Evolutionary conservation across 2,113 vertebrate species (phyloP).

Genomic region (Spheniscus mendiculus): DNA sequence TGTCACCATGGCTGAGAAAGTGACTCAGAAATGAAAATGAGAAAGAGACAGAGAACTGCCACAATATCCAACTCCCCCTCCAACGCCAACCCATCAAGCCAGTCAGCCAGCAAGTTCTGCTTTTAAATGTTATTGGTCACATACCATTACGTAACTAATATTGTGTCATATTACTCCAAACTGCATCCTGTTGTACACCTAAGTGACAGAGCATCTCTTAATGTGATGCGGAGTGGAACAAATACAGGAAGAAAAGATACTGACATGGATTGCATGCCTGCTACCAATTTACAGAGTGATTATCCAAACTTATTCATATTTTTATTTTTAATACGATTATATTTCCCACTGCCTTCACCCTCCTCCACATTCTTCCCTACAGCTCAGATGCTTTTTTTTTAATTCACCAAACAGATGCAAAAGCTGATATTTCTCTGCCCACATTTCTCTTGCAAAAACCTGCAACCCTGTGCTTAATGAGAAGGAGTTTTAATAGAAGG

Average conservation of each 20-base stretch:
- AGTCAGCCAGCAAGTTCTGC: neutral
- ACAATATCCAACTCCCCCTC: neutral
- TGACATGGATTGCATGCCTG: neutral
- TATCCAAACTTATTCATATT: neutral
- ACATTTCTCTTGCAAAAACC: conserved; percentile 49
- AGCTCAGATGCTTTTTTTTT: neutral
- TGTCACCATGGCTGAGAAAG: neutral
- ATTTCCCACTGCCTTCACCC: neutral
- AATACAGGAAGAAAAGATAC: neutral
- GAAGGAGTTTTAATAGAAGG: conserved; percentile 63
- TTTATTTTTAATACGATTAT: conserved; percentile 40
- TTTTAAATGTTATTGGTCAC: conserved; percentile 46
- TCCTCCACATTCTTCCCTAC: conserved; percentile 2
- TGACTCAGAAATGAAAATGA: conserved; percentile 43
- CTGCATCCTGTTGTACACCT: neutral
- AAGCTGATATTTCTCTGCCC: conserved; percentile 54
- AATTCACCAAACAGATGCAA: conserved; percentile 43
- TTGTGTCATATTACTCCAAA: neutral
- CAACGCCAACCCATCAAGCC: neutral
- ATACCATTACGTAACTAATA: conserved; percentile 47
- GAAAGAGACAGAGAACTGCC: neutral
- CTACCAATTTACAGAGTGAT: neutral
- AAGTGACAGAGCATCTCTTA: neutral
- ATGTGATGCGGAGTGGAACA: neutral
- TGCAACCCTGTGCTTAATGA: conserved; percentile 61